Evolutionary conservation across 1,140 invertebrate species (phyloP), one percentile per base, ranked within the genome.

Genomic region (Drosophila tani): DNA sequence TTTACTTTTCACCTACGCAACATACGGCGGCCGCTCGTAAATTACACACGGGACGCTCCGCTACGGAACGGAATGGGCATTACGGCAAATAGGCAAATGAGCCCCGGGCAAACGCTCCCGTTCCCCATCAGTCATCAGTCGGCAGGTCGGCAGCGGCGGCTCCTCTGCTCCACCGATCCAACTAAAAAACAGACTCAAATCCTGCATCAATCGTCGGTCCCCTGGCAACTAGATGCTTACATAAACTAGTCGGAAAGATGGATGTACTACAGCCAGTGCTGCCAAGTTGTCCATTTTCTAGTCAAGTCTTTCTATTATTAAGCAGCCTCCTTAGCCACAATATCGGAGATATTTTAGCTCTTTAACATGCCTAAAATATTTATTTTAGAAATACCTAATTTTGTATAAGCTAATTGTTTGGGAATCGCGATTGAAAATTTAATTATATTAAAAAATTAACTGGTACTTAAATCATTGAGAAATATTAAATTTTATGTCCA

Each of bases 1-100:
- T 38, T 15, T 24, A 19, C 38, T 15, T 40, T 63, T 65, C 75
- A 82, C 75, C 67, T 76, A 80, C 76, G 59, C 51, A 87, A 81
- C 84, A 81, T 85, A 81, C 77, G 84, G 63, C 55, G 66, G 63
- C 27, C 64, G 75, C 74, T 90, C 85, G 70, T 88, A 90, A 88
- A 88, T 85, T 73, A 85, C 66, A 73, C 75, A 74, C 85, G 75
- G 70, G 67, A 79, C 75, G 32, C 32, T 35, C 32, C 32, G 17
- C 51, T 38, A 15, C 12, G 32, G 17, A 21, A 12, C 35, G 55
- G 55, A 15, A 57, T 57, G 68, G 65, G 66, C 75, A 90, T 84
- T 87, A 88, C 69, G 74, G 50, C 65, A 77, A 83, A 88, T 88
- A 87, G 84, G 59, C 68, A 88, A 90, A 81, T 90, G 84, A 46